A percentile compares a stretch with the other conserved stretches of the same genome.
Evolutionary conservation across 2,888 invertebrate genomes (phyloP).

Genomic region (Xestia xanthographa): DNA sequence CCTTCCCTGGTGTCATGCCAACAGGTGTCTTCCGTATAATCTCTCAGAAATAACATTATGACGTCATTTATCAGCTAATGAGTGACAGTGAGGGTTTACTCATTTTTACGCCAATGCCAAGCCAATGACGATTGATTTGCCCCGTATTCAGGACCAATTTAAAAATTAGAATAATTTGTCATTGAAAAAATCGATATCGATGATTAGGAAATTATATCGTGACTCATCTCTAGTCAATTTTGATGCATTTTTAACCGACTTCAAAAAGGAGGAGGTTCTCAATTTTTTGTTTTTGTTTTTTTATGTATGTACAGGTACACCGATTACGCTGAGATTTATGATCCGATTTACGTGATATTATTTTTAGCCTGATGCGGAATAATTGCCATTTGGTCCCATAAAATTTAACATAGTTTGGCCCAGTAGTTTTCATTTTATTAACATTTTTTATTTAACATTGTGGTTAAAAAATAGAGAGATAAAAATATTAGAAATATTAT

Average conservation of each 20-base stretch:
- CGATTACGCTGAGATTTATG: too few species aligned
- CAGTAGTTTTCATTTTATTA: too few species aligned
- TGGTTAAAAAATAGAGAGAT: too few species aligned
- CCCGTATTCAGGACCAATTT: slow-evolving; percentile 28
- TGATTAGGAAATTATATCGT: background rate
- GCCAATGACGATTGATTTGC: slow-evolving; percentile 33
- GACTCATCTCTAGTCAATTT: slow-evolving; percentile 13
- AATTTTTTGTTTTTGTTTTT: too few species aligned
- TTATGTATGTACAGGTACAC: too few species aligned
- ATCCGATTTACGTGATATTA: too few species aligned
- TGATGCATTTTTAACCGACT: background rate
- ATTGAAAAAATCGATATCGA: slow-evolving; percentile 37
- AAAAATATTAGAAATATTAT: too few species aligned
- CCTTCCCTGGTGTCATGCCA: slow-evolving; percentile 61
- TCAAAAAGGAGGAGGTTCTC: too few species aligned
- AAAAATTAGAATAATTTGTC: background rate
- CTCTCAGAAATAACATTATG: slow-evolving; percentile 26
- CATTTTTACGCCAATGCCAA: slow-evolving; percentile 18
- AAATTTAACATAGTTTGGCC: too few species aligned
- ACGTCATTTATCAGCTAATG: slow-evolving; percentile 26
- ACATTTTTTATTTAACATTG: too few species aligned
- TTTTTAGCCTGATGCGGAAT: too few species aligned
- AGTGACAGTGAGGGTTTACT: slow-evolving; percentile 11
- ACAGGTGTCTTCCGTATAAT: slow-evolving; percentile 47
- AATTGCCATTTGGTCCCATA: too few species aligned